Percentiles rank a stretch among this genome's conserved stretches.
These are phyloP conservation scores for Salticus scenicus DNA, from an alignment of 2,888 invertebrate genomes.

Conservation along the genomic window DNA sequence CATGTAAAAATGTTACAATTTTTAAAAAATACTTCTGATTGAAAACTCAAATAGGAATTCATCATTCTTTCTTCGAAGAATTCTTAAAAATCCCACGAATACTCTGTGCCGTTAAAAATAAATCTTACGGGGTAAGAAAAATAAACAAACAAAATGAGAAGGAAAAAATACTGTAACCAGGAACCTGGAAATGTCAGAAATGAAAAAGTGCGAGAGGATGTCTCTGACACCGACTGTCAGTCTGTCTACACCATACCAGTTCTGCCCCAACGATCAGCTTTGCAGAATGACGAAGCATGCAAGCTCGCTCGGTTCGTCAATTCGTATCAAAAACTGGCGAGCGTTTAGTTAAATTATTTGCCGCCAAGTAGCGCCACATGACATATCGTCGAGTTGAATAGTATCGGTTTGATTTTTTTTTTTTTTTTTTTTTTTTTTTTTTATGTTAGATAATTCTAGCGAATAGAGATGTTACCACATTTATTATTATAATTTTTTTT, in stretches of 20 bases:
- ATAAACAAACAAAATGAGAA: background rate
- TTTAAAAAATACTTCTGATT: too few species aligned
- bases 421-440: too few species aligned
- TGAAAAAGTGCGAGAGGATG: slow-evolving; percentile 11
- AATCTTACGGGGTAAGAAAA: too few species aligned
- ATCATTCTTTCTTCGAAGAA: too few species aligned
- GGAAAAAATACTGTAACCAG: background rate
- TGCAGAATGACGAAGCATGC: slow-evolving; percentile 39
- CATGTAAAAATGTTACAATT: too few species aligned
- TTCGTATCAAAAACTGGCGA: slow-evolving; percentile 21
- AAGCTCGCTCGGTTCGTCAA: background rate
- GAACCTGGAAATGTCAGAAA: slow-evolving; percentile 11
- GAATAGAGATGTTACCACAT: too few species aligned
- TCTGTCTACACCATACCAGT: slow-evolving; percentile 32
- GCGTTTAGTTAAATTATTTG: slow-evolving; percentile 30
- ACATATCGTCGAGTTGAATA: background rate
- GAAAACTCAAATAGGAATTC: too few species aligned
- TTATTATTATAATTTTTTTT: too few species aligned
- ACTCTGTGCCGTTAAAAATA: too few species aligned
- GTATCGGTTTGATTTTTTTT: background rate
- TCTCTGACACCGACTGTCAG: slow-evolving; percentile 57
- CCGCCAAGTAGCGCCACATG: background rate
- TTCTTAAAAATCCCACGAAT: too few species aligned
- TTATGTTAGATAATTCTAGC: too few species aligned
- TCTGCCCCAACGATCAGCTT: slow-evolving; percentile 45